Conservation (phyloP, 2,888 invertebrate species). For the Drosophila putrida region DNA sequence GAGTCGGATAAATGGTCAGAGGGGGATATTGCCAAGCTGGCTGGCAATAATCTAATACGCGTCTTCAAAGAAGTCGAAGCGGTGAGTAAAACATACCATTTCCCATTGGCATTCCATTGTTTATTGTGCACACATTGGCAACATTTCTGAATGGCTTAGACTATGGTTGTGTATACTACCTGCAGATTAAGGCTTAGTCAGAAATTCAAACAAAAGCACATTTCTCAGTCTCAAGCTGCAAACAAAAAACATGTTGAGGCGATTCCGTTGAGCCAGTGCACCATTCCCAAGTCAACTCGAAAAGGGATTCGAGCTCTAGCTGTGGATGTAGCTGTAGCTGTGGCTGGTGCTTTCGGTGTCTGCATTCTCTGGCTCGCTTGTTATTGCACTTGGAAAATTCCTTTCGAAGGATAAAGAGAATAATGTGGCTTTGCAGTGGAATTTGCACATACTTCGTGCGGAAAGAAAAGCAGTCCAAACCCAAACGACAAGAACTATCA, state of each 20-base stretch:
- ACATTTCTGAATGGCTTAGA: conserved; percentile 41
- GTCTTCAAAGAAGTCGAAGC: conserved; percentile 92
- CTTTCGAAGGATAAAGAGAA: conserved; percentile 81
- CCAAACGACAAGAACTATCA: conserved; percentile 16
- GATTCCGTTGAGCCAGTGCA: conserved; percentile 18
- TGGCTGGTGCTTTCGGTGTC: conserved; percentile 9
- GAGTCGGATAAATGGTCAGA: conserved; percentile 93
- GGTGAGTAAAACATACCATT: conserved; percentile 87
- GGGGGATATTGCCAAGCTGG: conserved; percentile 92
- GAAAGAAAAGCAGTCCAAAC: conserved; percentile 42
- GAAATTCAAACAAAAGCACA: conserved; percentile 51
- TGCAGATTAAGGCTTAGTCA: conserved; percentile 46
- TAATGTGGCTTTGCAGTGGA: conserved; percentile 82
- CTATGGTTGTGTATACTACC: conserved; percentile 47
- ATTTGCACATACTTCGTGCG: conserved; percentile 80
- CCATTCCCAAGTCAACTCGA: conserved; percentile 16
- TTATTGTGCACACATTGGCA: conserved; percentile 41
- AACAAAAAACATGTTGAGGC: conserved; percentile 38
- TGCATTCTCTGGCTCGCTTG: conserved; percentile 59
- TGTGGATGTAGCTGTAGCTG: neutral
- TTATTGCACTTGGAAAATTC: conserved; percentile 81
- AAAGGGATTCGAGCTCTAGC: conserved; percentile 10
- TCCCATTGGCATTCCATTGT: conserved; percentile 43
- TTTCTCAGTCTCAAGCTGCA: conserved; percentile 25
- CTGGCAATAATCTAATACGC: conserved; percentile 93